Percentiles rank a stretch among this genome's conserved stretches.
Evolutionary conservation across 2,888 invertebrate species (phyloP).

Genomic region (Epistrophe eligans): DNA sequence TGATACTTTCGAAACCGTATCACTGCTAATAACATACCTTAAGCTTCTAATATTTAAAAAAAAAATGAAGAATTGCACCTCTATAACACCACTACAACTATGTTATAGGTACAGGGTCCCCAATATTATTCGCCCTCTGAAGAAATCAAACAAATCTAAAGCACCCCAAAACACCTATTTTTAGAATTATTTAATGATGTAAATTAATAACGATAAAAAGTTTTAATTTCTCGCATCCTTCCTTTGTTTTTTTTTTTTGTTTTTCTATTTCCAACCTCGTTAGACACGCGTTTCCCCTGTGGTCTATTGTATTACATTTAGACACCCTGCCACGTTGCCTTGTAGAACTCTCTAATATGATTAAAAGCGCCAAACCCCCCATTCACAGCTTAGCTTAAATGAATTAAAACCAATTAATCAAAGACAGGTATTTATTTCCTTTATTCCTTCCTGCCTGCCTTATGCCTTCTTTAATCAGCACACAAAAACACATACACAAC

Average conservation of each 20-base stretch:
- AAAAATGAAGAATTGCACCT: no score
- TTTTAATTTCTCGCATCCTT: background rate
- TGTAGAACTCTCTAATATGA: conserved; percentile 1
- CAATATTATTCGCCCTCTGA: no score
- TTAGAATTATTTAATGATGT: background rate
- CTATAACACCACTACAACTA: no score
- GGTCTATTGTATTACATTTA: background rate
- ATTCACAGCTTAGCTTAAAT: conserved; percentile 26
- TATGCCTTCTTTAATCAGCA: conserved; percentile 55
- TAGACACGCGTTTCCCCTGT: background rate
- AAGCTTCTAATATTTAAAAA: no score
- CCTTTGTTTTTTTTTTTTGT: background rate
- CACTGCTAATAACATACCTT: no score
- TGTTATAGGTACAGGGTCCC: no score
- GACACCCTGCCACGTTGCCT: background rate
- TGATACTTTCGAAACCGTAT: no score
- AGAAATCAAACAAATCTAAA: no score
- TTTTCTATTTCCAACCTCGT: background rate
- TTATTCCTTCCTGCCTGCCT: background rate
- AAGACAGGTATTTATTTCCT: conserved; percentile 26
- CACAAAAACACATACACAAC: no score
- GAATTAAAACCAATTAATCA: conserved; percentile 67
- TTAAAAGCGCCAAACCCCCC: conserved; percentile 25
- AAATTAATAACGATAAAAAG: background rate
- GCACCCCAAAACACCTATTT: background rate